Conservation (phyloP, 1,140 invertebrate species). For the Drosophila triauraria region DNA sequence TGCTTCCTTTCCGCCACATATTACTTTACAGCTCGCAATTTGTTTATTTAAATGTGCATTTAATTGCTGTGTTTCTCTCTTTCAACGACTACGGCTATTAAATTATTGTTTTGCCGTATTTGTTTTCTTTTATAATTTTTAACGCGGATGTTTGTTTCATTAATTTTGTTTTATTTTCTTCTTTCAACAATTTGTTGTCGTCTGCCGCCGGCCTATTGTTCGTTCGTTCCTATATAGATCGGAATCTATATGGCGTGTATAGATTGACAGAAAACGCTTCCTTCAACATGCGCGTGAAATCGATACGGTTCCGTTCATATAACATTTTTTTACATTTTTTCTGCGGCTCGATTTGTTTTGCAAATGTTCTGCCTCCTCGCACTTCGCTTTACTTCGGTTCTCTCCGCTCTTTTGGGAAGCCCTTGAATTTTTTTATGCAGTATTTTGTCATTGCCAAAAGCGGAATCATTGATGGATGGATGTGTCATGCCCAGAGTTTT, state of each 20-base stretch:
- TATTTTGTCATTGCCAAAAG: slow-evolving; percentile 14
- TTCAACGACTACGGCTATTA: slow-evolving; percentile 10
- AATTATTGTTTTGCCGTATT: slow-evolving; percentile 28
- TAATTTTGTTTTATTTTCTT: slow-evolving; percentile 26
- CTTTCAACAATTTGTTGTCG: slow-evolving; percentile 53
- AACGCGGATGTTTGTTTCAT: slow-evolving; percentile 38
- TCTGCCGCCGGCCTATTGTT: slow-evolving; percentile 47
- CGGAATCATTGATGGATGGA: background rate
- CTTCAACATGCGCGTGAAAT: slow-evolving; percentile 69
- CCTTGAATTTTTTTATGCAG: slow-evolving; percentile 28
- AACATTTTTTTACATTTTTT: slow-evolving; percentile 8
- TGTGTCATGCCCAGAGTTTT: slow-evolving; percentile 9
- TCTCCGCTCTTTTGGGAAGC: background rate
- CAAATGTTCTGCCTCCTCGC: slow-evolving; percentile 7
- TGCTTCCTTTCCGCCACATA: slow-evolving; percentile 18
- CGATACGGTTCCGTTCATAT: slow-evolving; percentile 60
- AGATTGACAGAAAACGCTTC: slow-evolving; percentile 42
- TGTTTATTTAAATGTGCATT: slow-evolving; percentile 72
- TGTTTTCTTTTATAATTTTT: slow-evolving; percentile 46
- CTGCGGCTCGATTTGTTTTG: slow-evolving; percentile 35
- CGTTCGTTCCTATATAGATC: slow-evolving; percentile 38
- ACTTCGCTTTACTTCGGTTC: background rate
- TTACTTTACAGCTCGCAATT: slow-evolving; percentile 36
- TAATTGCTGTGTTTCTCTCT: slow-evolving; percentile 59
- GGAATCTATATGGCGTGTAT: slow-evolving; percentile 30